Percentiles rank a stretch among this genome's conserved stretches.
Conservation (phyloP, 1,140 invertebrate species). For the Pectinophora gossypiella region DNA sequence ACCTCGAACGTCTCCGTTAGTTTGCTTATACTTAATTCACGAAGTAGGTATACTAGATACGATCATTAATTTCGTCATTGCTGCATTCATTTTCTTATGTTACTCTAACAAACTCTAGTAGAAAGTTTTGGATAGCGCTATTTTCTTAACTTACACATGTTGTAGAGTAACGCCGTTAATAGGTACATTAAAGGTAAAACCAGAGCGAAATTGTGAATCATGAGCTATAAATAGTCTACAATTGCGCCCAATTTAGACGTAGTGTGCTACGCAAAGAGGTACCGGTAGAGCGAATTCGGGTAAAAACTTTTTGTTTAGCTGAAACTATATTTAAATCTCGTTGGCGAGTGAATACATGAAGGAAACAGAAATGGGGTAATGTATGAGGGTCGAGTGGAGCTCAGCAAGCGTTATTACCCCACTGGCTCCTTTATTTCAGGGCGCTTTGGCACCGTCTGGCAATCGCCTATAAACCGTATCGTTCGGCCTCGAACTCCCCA, state of each 20-base stretch:
- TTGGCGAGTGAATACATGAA: neutral
- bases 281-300: neutral
- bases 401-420: neutral
- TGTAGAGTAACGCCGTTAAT: too few relatives aligned
- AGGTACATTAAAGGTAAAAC: neutral
- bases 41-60: too few relatives aligned
- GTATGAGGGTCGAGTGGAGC: neutral
- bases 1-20: too few relatives aligned
- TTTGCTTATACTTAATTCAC: too few relatives aligned
- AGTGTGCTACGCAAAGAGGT: neutral
- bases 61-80: too few relatives aligned
- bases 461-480: neutral
- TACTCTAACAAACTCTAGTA: too few relatives aligned
- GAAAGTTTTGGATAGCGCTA: too few relatives aligned
- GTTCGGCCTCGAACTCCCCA: neutral
- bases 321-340: neutral
- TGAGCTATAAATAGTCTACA: neutral
- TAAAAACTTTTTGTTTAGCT: neutral
- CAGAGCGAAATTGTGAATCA: neutral
- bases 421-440: constrained; percentile 1
- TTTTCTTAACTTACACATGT: too few relatives aligned
- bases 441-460: neutral
- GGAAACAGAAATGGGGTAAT: neutral
- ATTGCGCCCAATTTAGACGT: neutral
- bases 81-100: too few relatives aligned